Evolutionary conservation across 2,113 vertebrate genomes (phyloP).

Genomic region (Paradisaea rubra): DNA sequence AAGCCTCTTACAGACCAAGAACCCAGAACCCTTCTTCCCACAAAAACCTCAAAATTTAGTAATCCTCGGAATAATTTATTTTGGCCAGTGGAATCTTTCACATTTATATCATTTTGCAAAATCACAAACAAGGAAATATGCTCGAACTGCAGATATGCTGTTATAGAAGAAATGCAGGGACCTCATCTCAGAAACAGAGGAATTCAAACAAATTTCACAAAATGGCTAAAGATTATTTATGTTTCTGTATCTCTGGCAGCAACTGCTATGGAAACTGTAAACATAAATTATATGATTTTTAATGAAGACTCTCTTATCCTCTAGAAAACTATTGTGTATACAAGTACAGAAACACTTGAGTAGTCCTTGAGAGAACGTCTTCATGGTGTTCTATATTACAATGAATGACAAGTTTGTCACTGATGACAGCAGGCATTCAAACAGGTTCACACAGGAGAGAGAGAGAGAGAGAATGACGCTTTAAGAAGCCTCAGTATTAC

Average conservation of each 20-base stretch:
- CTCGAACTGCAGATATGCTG: background rate
- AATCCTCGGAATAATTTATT: background rate
- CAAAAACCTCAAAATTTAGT: accelerated
- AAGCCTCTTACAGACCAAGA: background rate
- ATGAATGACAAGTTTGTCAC: background rate
- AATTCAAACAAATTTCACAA: background rate
- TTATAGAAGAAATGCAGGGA: background rate
- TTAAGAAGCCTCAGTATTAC: background rate
- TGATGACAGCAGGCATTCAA: background rate
- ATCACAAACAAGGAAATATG: background rate
- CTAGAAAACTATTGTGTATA: background rate
- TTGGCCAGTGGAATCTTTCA: background rate
- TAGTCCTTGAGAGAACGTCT: background rate
- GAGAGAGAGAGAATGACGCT: background rate
- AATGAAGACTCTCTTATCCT: background rate
- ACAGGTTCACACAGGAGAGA: background rate
- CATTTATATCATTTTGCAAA: background rate
- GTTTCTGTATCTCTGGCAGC: background rate
- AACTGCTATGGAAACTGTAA: background rate
- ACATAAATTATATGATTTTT: background rate
- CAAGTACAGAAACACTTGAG: background rate
- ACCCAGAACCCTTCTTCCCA: accelerated
- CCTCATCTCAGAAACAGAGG: background rate
- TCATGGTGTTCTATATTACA: background rate
- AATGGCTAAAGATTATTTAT: background rate